phyloP scores from a whole-genome alignment of 1,140 invertebrate species.

The Batillaria attramentaria region DNA sequence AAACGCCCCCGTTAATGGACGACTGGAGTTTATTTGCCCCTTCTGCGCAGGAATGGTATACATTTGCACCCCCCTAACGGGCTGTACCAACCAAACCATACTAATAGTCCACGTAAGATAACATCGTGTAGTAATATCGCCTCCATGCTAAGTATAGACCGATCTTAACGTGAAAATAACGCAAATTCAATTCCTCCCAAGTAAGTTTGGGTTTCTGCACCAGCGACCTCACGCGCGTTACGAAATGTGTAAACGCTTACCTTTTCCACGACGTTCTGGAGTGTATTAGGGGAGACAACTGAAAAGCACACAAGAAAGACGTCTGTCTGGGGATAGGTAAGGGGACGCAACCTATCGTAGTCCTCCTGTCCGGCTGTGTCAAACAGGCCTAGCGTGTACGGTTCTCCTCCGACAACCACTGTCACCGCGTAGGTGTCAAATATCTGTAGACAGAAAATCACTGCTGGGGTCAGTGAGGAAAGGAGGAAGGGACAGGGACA shows the following conservation, averaged over 20 bases:
- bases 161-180: neutral
- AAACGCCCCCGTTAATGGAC: no score
- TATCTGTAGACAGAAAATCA: constrained; percentile 71
- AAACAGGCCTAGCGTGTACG: constrained; percentile 93
- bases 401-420: constrained; percentile 99
- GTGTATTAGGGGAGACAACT: constrained; percentile 98
- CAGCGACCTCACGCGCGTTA: neutral
- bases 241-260: constrained; percentile 74
- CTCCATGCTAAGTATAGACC: neutral
- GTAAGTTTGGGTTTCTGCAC: no score
- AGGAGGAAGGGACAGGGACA: no score
- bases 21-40: no score
- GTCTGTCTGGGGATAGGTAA: constrained; percentile 98
- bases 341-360: constrained; percentile 89
- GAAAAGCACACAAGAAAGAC: constrained; percentile 99
- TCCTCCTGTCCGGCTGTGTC: no score
- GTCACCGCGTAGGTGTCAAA: constrained; percentile 99
- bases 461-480: no score
- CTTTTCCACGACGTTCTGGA: constrained; percentile 99
- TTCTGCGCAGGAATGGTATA: no score
- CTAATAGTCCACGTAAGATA: neutral
- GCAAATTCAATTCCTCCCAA: neutral
- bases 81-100: no score
- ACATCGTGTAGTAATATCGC: neutral
- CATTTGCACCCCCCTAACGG: no score